Conservation (phyloP, 2,888 invertebrate genomes). For the Horisme vitalbata region DNA sequence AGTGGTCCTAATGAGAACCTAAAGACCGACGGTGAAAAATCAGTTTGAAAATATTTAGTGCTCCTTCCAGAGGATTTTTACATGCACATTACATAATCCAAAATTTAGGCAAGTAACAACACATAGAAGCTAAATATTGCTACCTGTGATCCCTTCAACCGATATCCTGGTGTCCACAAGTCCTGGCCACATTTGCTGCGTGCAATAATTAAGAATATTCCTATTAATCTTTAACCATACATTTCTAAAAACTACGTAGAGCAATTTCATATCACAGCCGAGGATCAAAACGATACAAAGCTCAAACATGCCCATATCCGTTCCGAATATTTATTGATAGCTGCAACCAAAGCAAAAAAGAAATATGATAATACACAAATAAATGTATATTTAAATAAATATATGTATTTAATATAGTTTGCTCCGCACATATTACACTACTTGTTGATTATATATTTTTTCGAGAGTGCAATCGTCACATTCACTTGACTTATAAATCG, state of each 20-base stretch:
- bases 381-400: constrained; percentile 25
- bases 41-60: too few species aligned
- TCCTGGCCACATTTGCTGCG: constrained; percentile 82
- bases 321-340: constrained; percentile 78
- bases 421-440: too few species aligned
- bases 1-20: too few species aligned
- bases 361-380: constrained; percentile 42
- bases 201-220: constrained; percentile 71
- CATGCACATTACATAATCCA: too few species aligned
- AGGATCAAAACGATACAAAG: constrained; percentile 67
- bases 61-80: too few species aligned
- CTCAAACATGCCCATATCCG: constrained; percentile 81
- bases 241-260: constrained; percentile 55
- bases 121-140: constrained; percentile 72
- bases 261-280: constrained; percentile 78
- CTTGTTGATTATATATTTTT: too few species aligned
- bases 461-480: too few species aligned
- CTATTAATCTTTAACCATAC: constrained; percentile 63
- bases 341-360: constrained; percentile 76
- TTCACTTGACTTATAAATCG: too few species aligned
- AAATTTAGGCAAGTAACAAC: constrained; percentile 16
- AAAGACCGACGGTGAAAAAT: too few species aligned
- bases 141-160: constrained; percentile 84
- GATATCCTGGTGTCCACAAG: constrained; percentile 84
- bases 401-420: neutral